Evolutionary conservation across 2,888 invertebrate species (phyloP).

Genomic region (Melitaea athalia): DNA sequence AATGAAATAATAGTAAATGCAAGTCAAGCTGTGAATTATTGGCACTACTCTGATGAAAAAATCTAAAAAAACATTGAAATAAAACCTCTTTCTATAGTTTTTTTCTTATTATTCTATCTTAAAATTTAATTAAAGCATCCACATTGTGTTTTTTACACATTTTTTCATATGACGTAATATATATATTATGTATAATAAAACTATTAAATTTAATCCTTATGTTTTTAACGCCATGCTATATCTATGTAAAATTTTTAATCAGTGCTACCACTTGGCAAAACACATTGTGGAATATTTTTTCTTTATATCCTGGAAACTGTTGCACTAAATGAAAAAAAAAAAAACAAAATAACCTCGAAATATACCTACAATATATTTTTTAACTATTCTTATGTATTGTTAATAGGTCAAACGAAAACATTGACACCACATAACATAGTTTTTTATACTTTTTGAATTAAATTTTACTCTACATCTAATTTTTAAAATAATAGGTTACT

Average conservation of each 20-base stretch:
- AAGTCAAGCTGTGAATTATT: slow-evolving; percentile 39
- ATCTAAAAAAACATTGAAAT: slow-evolving; percentile 42
- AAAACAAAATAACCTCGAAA: background rate
- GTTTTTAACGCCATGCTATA: background rate
- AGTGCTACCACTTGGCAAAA: slow-evolving; percentile 18
- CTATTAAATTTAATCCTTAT: slow-evolving; percentile 16
- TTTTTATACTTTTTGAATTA: slow-evolving; percentile 9
- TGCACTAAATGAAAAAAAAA: background rate
- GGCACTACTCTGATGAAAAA: slow-evolving; percentile 66
- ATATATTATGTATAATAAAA: slow-evolving; percentile 39
- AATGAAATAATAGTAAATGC: slow-evolving; percentile 58
- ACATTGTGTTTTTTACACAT: slow-evolving; percentile 66
- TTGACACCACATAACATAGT: slow-evolving; percentile 11
- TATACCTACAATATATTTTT: slow-evolving; percentile 7
- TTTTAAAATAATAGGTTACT: slow-evolving; percentile 46
- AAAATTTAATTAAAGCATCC: slow-evolving; percentile 79
- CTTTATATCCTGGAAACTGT: slow-evolving; percentile 5
- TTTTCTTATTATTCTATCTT: slow-evolving; percentile 68
- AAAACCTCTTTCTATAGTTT: slow-evolving; percentile 36
- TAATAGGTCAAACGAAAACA: slow-evolving; percentile 15
- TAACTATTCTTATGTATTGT: background rate
- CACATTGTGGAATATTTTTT: slow-evolving; percentile 23
- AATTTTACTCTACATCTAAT: slow-evolving; percentile 46
- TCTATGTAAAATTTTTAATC: slow-evolving; percentile 6
- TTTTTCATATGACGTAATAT: slow-evolving; percentile 39